phyloP scores from a whole-genome alignment of 1,140 invertebrate genomes.

The Caenorhabditis remanei region DNA sequence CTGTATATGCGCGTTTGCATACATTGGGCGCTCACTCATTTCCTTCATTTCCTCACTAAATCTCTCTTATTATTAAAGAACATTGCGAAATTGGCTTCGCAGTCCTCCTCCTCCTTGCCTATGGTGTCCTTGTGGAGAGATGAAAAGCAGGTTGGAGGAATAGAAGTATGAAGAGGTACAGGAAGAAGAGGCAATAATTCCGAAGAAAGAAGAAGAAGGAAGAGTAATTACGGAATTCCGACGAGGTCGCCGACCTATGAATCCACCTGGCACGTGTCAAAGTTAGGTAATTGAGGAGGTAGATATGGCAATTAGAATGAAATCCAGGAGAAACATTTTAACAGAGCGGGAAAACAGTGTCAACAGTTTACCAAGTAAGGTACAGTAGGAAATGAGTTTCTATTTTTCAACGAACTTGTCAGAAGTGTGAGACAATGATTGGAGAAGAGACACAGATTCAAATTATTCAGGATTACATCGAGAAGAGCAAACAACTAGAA shows the following conservation, averaged over 20 bases:
- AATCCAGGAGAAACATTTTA: background rate
- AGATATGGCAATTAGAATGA: slow-evolving; percentile 15
- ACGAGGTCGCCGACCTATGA: slow-evolving; percentile 28
- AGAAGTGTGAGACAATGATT: background rate
- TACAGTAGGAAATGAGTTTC: background rate
- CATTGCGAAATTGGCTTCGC: slow-evolving; percentile 43
- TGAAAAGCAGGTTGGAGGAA: slow-evolving; percentile 10
- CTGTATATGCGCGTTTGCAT: slow-evolving; percentile 45
- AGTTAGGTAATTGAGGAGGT: slow-evolving; percentile 36
- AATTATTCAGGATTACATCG: slow-evolving; percentile 34
- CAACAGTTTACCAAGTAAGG: background rate
- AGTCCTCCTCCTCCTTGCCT: background rate
- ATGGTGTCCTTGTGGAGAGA: slow-evolving; percentile 20
- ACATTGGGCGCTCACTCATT: background rate
- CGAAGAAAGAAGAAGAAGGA: background rate
- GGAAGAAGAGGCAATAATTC: slow-evolving; percentile 30
- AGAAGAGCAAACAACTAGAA: slow-evolving; percentile 39
- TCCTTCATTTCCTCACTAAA: background rate
- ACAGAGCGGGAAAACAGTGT: background rate
- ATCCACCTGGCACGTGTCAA: slow-evolving; percentile 47
- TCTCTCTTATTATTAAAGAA: slow-evolving; percentile 36
- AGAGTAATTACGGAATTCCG: slow-evolving; percentile 54
- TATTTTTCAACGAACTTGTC: background rate
- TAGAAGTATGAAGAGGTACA: background rate
- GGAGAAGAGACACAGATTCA: background rate